These are phyloP conservation scores for Dufourea novaeangliae DNA, from an alignment of 1,140 invertebrate species.

Conservation along the genomic window DNA sequence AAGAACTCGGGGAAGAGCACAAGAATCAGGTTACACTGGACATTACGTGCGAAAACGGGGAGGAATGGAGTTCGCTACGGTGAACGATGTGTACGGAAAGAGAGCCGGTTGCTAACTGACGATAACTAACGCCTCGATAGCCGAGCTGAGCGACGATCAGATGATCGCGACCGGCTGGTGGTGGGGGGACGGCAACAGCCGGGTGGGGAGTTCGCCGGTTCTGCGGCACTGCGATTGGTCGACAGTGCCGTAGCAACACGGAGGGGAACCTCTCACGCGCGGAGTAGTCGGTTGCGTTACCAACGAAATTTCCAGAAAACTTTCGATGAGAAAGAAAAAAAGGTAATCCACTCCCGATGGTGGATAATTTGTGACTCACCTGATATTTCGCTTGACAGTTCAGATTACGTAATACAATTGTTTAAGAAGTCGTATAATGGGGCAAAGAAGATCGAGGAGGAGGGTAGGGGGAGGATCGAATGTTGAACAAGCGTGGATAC, in stretches of 20 bases:
- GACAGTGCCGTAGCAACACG: constrained; percentile 60
- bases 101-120: constrained; percentile 81
- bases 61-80: constrained; percentile 33
- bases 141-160: constrained; percentile 71
- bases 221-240: constrained; percentile 61
- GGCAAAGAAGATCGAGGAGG: too few species aligned
- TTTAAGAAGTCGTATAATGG: not conserved
- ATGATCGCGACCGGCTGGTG: constrained; percentile 63
- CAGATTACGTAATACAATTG: not conserved
- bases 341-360: not conserved
- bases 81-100: constrained; percentile 51
- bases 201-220: constrained; percentile 60
- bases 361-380: constrained; percentile 1
- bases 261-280: not conserved
- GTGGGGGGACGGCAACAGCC: too few species aligned
- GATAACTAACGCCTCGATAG: constrained; percentile 60
- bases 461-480: not conserved
- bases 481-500: constrained; percentile 24
- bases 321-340: not conserved
- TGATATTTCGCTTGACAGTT: not conserved
- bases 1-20: constrained; percentile 13
- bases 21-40: constrained; percentile 69
- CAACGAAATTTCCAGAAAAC: constrained; percentile 5
- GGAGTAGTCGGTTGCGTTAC: not conserved
- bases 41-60: constrained; percentile 65